Percentiles rank a stretch among this genome's conserved stretches.
Evolutionary conservation across 2,113 vertebrate genomes (phyloP).

Genomic region (Cinclus mexicanus): DNA sequence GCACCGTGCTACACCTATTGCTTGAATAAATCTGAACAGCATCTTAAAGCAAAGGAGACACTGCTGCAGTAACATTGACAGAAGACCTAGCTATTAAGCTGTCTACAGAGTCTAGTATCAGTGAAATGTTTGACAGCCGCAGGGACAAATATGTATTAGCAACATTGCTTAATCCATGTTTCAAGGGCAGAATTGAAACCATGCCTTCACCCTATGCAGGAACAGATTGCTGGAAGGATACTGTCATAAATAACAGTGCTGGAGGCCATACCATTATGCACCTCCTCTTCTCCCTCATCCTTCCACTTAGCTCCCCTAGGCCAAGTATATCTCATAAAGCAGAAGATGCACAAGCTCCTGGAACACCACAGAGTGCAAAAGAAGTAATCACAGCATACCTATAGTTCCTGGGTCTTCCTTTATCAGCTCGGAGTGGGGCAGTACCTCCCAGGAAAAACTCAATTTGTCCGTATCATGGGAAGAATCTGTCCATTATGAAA

Average conservation of each 20-base stretch:
- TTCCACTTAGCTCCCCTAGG: constrained; percentile 58
- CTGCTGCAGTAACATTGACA: constrained; percentile 73
- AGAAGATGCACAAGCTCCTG: constrained; percentile 62
- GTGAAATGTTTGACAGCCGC: constrained; percentile 78
- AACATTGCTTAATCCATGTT: constrained; percentile 77
- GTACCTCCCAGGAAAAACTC: constrained; percentile 63
- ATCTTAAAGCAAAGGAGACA: constrained; percentile 72
- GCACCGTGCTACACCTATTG: constrained; percentile 68
- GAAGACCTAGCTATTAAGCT: constrained; percentile 79
- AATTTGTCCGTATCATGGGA: constrained; percentile 29
- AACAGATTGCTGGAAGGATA: constrained; percentile 68
- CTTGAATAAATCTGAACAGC: constrained; percentile 72
- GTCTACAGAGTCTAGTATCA: constrained; percentile 76
- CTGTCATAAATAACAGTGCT: constrained; percentile 70
- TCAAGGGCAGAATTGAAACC: constrained; percentile 79
- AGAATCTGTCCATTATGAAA: constrained; percentile 53
- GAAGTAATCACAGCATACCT: constrained; percentile 51
- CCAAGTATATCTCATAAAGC: constrained; percentile 64
- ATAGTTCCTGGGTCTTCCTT: constrained; percentile 32
- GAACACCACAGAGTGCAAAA: constrained; percentile 63
- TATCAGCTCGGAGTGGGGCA: constrained; percentile 48
- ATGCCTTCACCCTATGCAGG: constrained; percentile 61
- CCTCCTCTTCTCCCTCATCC: constrained; percentile 60
- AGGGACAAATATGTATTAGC: constrained; percentile 77
- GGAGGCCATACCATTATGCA: constrained; percentile 54